Evolutionary conservation across 2,113 vertebrate genomes (phyloP).

Genomic region (Callopanchax toddi): DNA sequence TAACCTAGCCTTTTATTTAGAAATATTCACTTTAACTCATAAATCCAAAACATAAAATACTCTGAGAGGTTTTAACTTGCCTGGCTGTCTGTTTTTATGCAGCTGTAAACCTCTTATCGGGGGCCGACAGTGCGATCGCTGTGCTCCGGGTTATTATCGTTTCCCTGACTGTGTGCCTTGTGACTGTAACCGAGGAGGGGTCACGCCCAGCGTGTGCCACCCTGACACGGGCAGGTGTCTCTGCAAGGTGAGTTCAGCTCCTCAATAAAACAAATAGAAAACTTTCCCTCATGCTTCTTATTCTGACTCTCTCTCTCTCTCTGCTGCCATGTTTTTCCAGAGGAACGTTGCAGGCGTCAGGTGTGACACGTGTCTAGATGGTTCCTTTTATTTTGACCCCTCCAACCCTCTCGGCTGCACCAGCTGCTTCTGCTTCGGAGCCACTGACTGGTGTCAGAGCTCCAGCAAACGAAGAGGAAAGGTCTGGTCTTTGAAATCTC

Average conservation of each 20-base stretch:
- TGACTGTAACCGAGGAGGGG: slow-evolving; percentile 84
- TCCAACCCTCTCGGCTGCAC: slow-evolving; percentile 87
- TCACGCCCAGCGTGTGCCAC: slow-evolving; percentile 82
- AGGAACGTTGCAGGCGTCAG: slow-evolving; percentile 85
- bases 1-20: too few relatives aligned
- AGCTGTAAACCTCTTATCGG: slow-evolving; percentile 89
- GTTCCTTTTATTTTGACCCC: slow-evolving; percentile 87
- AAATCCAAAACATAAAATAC: too few relatives aligned
- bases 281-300: too few relatives aligned
- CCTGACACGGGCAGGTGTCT: slow-evolving; percentile 86
- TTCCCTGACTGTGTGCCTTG: slow-evolving; percentile 89
- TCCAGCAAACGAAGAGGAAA: slow-evolving; percentile 84
- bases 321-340: slow-evolving; percentile 69
- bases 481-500: slow-evolving; percentile 71
- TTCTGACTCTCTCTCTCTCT: slow-evolving; percentile 37
- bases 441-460: slow-evolving; percentile 82
- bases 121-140: slow-evolving; percentile 87
- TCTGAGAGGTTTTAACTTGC: too few relatives aligned
- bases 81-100: slow-evolving; percentile 9
- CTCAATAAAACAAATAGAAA: too few relatives aligned
- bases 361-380: slow-evolving; percentile 84
- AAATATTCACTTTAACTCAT: too few relatives aligned
- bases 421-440: slow-evolving; percentile 92
- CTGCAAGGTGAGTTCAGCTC: slow-evolving; percentile 86
- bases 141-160: slow-evolving; percentile 82